These are phyloP conservation scores for Athrips mouffetella DNA, from an alignment of 2,888 invertebrate genomes.

Conservation along the genomic window DNA sequence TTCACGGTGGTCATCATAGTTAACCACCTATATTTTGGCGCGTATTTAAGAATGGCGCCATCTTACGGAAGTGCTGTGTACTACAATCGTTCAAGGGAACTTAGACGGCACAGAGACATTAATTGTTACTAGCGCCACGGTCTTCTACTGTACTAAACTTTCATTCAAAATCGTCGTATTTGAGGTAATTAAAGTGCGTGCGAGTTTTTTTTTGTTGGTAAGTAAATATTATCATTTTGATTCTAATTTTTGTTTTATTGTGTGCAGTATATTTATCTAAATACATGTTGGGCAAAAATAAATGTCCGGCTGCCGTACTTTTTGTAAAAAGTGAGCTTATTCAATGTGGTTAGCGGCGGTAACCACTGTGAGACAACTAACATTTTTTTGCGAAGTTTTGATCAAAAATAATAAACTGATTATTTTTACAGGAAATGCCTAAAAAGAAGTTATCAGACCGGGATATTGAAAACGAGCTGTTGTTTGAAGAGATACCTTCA, in stretches of 20 bases:
- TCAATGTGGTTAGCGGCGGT: constrained; percentile 7
- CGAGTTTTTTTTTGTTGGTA: no score
- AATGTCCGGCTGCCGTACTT: neutral
- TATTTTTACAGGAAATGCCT: constrained; percentile 4
- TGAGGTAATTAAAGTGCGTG: no score
- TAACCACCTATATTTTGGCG: neutral
- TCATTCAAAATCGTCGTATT: no score
- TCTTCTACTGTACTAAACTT: no score
- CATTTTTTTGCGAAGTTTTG: constrained; percentile 1
- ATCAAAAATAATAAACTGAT: neutral
- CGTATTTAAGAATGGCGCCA: neutral
- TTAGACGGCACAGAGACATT: no score
- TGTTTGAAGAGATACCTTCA: constrained; percentile 8
- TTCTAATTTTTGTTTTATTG: no score
- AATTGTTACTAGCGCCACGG: no score
- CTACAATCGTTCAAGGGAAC: no score
- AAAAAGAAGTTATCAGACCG: constrained; percentile 2
- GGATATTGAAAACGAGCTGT: constrained; percentile 4
- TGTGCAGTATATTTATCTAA: neutral
- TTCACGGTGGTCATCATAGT: constrained; percentile 2
- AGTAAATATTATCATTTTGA: no score
- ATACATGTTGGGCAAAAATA: neutral
- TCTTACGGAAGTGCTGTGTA: no score
- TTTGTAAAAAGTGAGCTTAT: neutral
- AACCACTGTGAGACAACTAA: constrained; percentile 2